Evolutionary conservation across 1,140 invertebrate species (phyloP).

Genomic region (Sinonovacula constricta): DNA sequence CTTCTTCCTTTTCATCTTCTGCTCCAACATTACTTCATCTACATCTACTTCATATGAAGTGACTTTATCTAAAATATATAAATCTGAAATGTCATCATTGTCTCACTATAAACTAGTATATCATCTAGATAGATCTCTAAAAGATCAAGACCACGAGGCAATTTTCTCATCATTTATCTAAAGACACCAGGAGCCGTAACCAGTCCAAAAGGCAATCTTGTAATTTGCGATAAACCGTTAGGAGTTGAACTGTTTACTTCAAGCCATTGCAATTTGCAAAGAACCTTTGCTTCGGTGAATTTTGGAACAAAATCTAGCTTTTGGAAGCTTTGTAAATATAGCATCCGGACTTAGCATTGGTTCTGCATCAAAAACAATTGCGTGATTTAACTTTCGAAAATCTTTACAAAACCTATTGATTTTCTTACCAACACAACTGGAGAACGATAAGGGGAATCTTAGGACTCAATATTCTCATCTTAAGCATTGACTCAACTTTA

Average conservation of each 20-base stretch:
- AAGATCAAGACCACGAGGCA: constrained; percentile 50
- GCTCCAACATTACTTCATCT: too few species aligned
- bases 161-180: constrained; percentile 61
- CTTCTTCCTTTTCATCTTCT: too few species aligned
- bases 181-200: constrained; percentile 64
- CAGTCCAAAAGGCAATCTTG: constrained; percentile 66
- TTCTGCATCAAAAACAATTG: constrained; percentile 28
- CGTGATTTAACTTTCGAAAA: constrained; percentile 70
- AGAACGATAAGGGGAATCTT: constrained; percentile 78
- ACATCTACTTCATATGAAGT: too few species aligned
- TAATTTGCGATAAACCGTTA: constrained; percentile 53
- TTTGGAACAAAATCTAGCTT: constrained; percentile 74
- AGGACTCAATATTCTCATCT: constrained; percentile 75
- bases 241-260: constrained; percentile 56
- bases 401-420: constrained; percentile 79
- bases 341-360: constrained; percentile 38
- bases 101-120: too few species aligned
- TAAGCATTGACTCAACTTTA: too few species aligned
- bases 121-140: constrained; percentile 47
- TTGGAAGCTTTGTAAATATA: constrained; percentile 70
- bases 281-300: constrained; percentile 80
- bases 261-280: constrained; percentile 77
- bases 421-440: constrained; percentile 80
- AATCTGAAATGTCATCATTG: too few species aligned
- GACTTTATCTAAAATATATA: too few species aligned